Conservation (phyloP, 2,113 vertebrate genomes). For the Columba janthina region DNA sequence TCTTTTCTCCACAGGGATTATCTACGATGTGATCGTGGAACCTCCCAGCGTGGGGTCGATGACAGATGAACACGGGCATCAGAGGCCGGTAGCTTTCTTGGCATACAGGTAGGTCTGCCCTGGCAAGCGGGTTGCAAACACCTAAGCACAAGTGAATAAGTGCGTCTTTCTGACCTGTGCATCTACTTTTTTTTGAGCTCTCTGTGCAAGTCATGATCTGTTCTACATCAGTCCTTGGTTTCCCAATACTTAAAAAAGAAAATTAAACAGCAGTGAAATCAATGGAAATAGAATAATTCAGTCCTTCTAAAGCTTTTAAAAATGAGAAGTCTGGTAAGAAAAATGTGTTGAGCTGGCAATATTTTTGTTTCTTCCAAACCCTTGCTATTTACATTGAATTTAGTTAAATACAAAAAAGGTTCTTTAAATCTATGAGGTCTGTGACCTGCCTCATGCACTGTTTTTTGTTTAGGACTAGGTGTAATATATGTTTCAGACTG, state of each 20-base stretch:
- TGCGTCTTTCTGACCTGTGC: accelerated
- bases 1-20: conserved; percentile 83
- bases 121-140: accelerated
- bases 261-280: not conserved
- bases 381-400: not conserved
- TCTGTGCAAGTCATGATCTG: not conserved
- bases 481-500: not conserved
- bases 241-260: not conserved
- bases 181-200: accelerated
- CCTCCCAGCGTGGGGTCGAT: conserved; percentile 98
- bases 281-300: not conserved
- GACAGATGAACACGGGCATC: conserved; percentile 98
- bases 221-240: not conserved
- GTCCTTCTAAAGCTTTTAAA: not conserved
- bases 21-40: conserved; percentile 99
- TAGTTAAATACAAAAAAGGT: not conserved
- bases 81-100: conserved; percentile 95
- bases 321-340: not conserved
- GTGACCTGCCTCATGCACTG: accelerated
- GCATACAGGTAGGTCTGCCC: conserved; percentile 86
- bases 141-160: not conserved
- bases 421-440: not conserved
- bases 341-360: accelerated
- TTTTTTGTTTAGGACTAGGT: not conserved
- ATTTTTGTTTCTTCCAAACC: not conserved